Evolutionary conservation across 2,797 vertebrate species (phyloP).

Genomic region (Astyanax mexicanus): DNA sequence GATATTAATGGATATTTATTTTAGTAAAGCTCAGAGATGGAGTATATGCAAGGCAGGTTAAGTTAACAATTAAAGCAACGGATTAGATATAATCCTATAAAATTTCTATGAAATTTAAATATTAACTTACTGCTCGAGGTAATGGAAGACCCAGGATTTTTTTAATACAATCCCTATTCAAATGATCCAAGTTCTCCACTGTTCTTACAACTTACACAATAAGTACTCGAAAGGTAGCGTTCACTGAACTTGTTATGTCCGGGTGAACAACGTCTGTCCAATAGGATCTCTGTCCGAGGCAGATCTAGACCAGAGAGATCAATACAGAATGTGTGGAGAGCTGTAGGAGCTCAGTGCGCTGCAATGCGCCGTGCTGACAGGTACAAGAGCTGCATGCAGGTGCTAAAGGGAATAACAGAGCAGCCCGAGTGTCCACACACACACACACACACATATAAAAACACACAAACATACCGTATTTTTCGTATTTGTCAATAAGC

Average conservation of each 20-base stretch:
- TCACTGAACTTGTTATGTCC: constrained; percentile 82
- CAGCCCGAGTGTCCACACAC: not conserved
- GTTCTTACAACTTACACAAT: constrained; percentile 78
- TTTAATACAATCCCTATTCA: constrained; percentile 20
- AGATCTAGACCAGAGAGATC: constrained; percentile 75
- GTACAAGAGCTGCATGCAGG: constrained; percentile 55
- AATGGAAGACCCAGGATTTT: constrained; percentile 29
- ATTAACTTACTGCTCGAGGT: not conserved
- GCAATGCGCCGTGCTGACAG: constrained; percentile 55
- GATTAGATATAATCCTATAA: not conserved
- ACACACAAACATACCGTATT: too few relatives aligned
- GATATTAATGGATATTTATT: too few relatives aligned
- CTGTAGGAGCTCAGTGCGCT: constrained; percentile 39
- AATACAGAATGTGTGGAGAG: constrained; percentile 75
- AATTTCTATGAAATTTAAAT: not conserved
- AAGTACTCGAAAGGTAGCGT: constrained; percentile 73
- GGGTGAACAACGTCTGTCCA: constrained; percentile 84
- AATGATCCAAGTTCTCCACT: constrained; percentile 42
- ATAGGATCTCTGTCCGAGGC: constrained; percentile 79
- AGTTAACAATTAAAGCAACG: too few relatives aligned
- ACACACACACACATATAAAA: too few relatives aligned
- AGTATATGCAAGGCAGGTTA: too few relatives aligned
- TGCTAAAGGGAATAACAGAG: constrained; percentile 43
- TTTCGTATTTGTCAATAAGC: not conserved
- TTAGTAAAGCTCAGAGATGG: too few relatives aligned